Percentiles rank a stretch among this genome's conserved stretches.
Evolutionary conservation across 2,888 invertebrate genomes (phyloP).

Genomic region (Oxystoma pomonae): DNA sequence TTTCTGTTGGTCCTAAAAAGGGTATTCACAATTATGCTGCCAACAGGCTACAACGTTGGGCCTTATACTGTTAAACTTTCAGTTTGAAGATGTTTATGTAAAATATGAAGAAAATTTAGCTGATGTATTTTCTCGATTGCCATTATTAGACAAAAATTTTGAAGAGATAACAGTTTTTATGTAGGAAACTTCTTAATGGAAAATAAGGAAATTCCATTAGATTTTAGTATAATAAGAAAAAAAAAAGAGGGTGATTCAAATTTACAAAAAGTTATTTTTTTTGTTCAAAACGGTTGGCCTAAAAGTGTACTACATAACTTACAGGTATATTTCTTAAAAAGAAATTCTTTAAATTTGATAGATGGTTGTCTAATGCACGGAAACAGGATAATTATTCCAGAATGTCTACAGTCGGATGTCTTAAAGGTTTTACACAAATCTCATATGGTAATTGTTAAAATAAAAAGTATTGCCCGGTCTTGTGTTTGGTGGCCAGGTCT

Average conservation of each 20-base stretch:
- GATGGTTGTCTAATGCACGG: not conserved
- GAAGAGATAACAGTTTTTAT: too few relatives aligned
- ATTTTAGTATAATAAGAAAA: not conserved
- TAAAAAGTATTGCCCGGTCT: not conserved
- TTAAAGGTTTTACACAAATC: not conserved
- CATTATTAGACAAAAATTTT: not conserved
- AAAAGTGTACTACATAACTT: not conserved
- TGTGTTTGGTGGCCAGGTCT: not conserved
- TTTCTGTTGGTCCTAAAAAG: conserved; percentile 13
- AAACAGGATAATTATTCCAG: not conserved
- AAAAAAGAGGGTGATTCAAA: not conserved
- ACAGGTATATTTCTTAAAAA: not conserved
- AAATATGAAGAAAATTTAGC: not conserved
- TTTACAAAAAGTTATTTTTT: not conserved
- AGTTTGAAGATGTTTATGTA: not conserved
- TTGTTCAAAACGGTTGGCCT: not conserved
- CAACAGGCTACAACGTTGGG: conserved; percentile 8
- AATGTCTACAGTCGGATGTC: not conserved
- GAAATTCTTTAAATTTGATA: too few relatives aligned
- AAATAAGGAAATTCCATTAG: too few relatives aligned
- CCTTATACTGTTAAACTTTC: not conserved
- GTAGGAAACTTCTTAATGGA: too few relatives aligned
- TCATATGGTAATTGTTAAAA: not conserved
- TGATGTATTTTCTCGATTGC: too few relatives aligned
- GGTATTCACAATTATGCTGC: conserved; percentile 12